phyloP scores from a whole-genome alignment of 2,113 vertebrate species.

The Cebidichthys violaceus region DNA sequence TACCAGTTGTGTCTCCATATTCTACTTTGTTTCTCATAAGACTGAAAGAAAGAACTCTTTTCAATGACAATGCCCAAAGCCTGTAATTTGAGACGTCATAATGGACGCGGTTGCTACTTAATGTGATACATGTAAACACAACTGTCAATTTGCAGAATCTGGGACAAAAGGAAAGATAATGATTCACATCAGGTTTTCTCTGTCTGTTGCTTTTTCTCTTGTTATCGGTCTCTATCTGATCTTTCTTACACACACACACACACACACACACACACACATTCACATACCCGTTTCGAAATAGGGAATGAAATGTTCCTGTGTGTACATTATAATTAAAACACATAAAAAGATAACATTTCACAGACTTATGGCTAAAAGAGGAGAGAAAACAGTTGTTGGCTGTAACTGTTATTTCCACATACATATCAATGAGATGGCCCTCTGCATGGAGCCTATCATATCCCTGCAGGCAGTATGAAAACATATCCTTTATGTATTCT shows the following conservation, averaged over 20 bases:
- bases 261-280: constrained; percentile 1
- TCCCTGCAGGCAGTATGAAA: constrained; percentile 35
- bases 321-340: constrained; percentile 12
- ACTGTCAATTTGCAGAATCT: constrained; percentile 23
- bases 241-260: background rate
- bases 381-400: constrained; percentile 12
- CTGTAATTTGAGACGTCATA: background rate
- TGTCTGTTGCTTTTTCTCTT: background rate
- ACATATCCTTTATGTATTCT: constrained; percentile 31
- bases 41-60: background rate
- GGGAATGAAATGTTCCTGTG: background rate
- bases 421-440: constrained; percentile 27
- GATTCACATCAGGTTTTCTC: background rate
- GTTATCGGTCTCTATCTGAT: background rate
- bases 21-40: background rate
- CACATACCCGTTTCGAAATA: background rate
- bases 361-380: constrained; percentile 2
- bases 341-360: constrained; percentile 1
- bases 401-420: constrained; percentile 1
- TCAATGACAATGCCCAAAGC: background rate
- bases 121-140: constrained; percentile 16
- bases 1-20: constrained; percentile 5
- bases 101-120: background rate
- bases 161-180: constrained; percentile 17
- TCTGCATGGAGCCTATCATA: constrained; percentile 40